Evolutionary conservation across 1,140 invertebrate genomes (phyloP).

Genomic region (Drosophila mayri): DNA sequence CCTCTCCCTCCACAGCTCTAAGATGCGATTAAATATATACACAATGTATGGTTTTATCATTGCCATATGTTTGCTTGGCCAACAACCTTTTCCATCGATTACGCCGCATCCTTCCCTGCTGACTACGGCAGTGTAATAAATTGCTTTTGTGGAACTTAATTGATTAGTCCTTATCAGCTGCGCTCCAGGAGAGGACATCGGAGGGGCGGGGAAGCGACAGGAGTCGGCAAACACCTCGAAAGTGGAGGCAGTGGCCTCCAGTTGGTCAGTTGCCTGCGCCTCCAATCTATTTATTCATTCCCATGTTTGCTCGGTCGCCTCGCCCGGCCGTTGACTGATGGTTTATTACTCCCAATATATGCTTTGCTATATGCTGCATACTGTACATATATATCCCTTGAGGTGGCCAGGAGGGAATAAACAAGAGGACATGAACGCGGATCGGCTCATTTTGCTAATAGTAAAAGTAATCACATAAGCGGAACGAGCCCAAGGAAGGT

Average conservation of each 20-base stretch:
- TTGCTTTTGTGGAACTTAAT: constrained; percentile 81
- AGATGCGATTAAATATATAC: constrained; percentile 15
- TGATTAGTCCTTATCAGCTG: constrained; percentile 79
- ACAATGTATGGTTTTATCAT: constrained; percentile 10
- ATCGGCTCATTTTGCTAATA: constrained; percentile 50
- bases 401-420: constrained; percentile 38
- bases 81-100: constrained; percentile 56
- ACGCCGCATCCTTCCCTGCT: constrained; percentile 4
- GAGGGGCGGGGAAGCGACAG: background rate
- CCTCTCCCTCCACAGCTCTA: background rate
- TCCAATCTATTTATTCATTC: constrained; percentile 62
- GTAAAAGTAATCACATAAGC: constrained; percentile 57
- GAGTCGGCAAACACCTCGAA: constrained; percentile 31
- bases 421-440: background rate
- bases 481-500: constrained; percentile 1
- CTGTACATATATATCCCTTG: background rate
- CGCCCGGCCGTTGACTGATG: constrained; percentile 60
- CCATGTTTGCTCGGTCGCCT: constrained; percentile 19
- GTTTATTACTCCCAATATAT: constrained; percentile 60
- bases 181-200: constrained; percentile 28
- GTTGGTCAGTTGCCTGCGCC: constrained; percentile 28
- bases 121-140: constrained; percentile 70
- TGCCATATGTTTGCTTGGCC: constrained; percentile 46
- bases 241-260: constrained; percentile 13
- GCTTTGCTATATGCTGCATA: background rate